phyloP scores from a whole-genome alignment of 2,797 vertebrate genomes.

The Chiroxiphia lanceolata region DNA sequence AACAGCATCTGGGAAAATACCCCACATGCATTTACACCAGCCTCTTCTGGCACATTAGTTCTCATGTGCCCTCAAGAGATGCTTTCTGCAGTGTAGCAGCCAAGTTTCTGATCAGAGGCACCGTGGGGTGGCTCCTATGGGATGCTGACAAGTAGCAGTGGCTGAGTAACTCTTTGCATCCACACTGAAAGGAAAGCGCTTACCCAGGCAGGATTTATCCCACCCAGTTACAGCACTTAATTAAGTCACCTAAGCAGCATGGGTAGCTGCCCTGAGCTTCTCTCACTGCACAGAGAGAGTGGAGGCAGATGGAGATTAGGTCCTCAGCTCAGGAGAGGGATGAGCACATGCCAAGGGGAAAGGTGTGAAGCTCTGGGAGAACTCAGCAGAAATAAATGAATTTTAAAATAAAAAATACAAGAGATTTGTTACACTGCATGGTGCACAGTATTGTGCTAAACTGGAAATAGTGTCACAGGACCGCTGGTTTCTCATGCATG shows the following conservation, averaged over 20 bases:
- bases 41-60: background rate
- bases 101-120: background rate
- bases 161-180: background rate
- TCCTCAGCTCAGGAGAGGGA: background rate
- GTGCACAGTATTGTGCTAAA: background rate
- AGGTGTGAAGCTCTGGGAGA: background rate
- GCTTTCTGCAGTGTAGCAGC: background rate
- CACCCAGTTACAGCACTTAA: background rate
- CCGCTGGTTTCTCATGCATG: background rate
- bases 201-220: background rate
- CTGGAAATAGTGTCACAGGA: background rate
- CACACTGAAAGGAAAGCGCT: background rate
- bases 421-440: background rate
- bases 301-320: background rate
- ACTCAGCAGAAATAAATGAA: background rate
- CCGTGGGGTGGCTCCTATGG: background rate
- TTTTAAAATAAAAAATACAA: background rate
- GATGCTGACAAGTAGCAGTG: background rate
- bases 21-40: background rate
- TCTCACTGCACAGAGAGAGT: background rate
- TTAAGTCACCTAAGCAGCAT: background rate
- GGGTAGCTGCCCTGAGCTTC: background rate
- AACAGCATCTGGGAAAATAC: background rate
- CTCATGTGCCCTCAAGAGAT: background rate
- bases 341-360: accelerated